Evolutionary conservation across 2,888 invertebrate species (phyloP).

Genomic region (Trissolcus brochymenae): DNA sequence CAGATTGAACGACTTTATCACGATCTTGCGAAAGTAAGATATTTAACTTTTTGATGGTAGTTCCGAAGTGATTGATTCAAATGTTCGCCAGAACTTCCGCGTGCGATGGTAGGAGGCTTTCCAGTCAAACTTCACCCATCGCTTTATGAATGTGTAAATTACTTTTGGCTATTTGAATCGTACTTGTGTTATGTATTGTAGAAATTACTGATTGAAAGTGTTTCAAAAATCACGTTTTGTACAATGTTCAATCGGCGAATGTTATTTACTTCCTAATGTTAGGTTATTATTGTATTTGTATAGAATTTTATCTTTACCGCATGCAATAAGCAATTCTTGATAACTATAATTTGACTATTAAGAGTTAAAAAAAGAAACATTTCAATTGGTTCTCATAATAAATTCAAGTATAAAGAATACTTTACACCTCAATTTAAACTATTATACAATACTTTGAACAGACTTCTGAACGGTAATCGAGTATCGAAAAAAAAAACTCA

Average conservation of each 20-base stretch:
- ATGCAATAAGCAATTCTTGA: too few relatives aligned
- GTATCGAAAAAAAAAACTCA: not conserved
- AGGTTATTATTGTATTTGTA: too few relatives aligned
- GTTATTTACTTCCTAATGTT: not conserved
- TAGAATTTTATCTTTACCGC: too few relatives aligned
- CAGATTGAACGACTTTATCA: slow-evolving; percentile 11
- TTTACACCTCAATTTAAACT: too few relatives aligned
- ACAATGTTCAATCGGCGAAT: not conserved
- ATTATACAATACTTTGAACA: too few relatives aligned
- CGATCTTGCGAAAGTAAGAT: slow-evolving; percentile 31
- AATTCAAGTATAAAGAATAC: too few relatives aligned
- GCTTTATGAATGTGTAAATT: slow-evolving; percentile 9
- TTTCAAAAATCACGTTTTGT: not conserved
- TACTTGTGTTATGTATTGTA: not conserved
- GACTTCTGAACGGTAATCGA: too few relatives aligned
- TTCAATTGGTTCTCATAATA: too few relatives aligned
- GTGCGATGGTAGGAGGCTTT: slow-evolving; percentile 5
- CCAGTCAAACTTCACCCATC: slow-evolving; percentile 15
- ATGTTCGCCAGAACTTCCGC: slow-evolving; percentile 19
- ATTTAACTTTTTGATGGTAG: slow-evolving; percentile 18
- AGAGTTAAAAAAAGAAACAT: too few relatives aligned
- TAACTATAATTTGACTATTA: not conserved
- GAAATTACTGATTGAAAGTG: slow-evolving; percentile 1
- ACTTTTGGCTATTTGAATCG: slow-evolving; percentile 9
- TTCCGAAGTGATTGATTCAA: not conserved